These are phyloP conservation scores for Cryptomyrus ogoouensis DNA, from an alignment of 2,113 vertebrate species.

Conservation along the genomic window DNA sequence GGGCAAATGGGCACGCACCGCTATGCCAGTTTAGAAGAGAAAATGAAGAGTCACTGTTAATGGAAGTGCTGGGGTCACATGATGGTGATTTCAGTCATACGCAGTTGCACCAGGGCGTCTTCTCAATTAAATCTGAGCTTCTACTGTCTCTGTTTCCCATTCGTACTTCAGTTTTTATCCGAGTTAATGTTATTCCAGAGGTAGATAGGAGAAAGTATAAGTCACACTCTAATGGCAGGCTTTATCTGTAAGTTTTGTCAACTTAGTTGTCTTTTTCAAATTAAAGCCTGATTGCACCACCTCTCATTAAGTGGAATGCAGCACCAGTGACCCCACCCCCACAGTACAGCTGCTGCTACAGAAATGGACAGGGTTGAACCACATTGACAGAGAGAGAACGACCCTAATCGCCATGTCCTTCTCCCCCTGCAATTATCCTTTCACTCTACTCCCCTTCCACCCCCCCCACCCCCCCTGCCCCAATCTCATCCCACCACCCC, in stretches of 20 bases:
- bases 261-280: constrained; percentile 25
- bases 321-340: neutral
- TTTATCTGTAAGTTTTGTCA: constrained; percentile 37
- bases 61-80: neutral
- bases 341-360: neutral
- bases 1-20: constrained; percentile 30
- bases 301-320: constrained; percentile 44
- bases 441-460: constrained; percentile 46
- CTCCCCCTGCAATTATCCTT: constrained; percentile 57
- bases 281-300: constrained; percentile 41
- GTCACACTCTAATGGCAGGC: constrained; percentile 36
- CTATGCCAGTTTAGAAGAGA: constrained; percentile 38
- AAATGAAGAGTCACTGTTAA: constrained; percentile 25
- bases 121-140: constrained; percentile 23
- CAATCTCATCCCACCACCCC: constrained; percentile 11
- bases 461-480: constrained; percentile 29
- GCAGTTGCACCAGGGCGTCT: neutral
- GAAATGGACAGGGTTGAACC: constrained; percentile 27
- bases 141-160: constrained; percentile 16
- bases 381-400: constrained; percentile 45
- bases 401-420: constrained; percentile 51
- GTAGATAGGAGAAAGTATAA: constrained; percentile 57
- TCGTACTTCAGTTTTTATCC: constrained; percentile 21
- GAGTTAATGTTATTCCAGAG: constrained; percentile 53
- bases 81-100: neutral